These are phyloP conservation scores for Triplophysa dalaica DNA, from an alignment of 2,113 vertebrate genomes.

Conservation along the genomic window DNA sequence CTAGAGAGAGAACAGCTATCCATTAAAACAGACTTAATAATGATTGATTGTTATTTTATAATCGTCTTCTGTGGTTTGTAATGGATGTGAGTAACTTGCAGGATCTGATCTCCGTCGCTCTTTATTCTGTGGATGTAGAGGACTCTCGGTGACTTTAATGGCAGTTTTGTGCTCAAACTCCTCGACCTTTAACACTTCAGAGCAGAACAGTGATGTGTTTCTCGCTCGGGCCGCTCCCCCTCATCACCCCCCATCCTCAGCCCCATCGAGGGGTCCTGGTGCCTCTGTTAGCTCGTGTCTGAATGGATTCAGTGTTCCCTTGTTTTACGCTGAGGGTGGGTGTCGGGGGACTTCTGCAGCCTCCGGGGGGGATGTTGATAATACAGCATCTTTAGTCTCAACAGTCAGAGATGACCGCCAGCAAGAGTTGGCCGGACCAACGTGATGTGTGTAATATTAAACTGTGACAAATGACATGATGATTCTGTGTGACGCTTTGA, in stretches of 20 bases:
- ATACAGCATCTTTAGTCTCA: not conserved
- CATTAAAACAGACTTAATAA: not conserved
- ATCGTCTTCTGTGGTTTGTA: not conserved
- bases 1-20: not conserved
- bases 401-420: not conserved
- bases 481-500: conserved; percentile 57
- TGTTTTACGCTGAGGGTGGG: not conserved
- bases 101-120: not conserved
- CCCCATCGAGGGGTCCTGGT: not conserved
- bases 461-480: conserved; percentile 61
- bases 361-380: conserved; percentile 6
- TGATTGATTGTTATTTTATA: too few relatives aligned
- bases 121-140: not conserved
- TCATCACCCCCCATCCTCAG: not conserved
- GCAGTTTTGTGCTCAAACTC: not conserved
- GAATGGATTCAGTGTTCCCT: conserved; percentile 36
- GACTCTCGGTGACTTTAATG: not conserved
- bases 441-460: conserved; percentile 41
- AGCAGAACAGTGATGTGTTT: not conserved
- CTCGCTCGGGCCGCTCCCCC: not conserved
- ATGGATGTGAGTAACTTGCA: not conserved
- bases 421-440: conserved; percentile 51
- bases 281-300: not conserved
- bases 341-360: not conserved
- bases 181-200: not conserved